Evolutionary conservation across 2,797 vertebrate species (phyloP), one percentile per base, ranked within the genome.

Genomic region (Oophaga sylvatica): DNA sequence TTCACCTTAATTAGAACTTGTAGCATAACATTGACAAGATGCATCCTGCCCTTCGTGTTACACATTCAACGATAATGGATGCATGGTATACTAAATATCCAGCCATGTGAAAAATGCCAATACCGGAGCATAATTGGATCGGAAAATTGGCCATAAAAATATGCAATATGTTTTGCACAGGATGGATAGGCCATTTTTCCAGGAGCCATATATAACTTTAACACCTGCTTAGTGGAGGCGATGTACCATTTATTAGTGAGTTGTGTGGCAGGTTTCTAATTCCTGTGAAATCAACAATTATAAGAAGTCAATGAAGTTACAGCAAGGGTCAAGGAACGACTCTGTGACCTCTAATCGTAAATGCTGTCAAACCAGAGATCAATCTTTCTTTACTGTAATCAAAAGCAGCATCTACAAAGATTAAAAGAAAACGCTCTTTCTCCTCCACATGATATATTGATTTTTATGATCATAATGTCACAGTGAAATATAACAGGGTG

Each of bases 381-480:
- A 59, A 88, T 88, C 87, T 85, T 65, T 68, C 87, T 88, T 76
- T 63, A 81, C 87, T 85, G 87, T 88, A 81, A 88, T 88, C 83
- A 88, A 85, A 88, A 76, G 59, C 77, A 85, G 78, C 87, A 85
- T 88, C 87, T 88, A 81, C 87, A 85, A 76, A 88, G 83, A 88
- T 88, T 88, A 88, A 77, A 88, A 88, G 87, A 85, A 88, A 85
- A 81, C 68, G 41, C 22, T 85, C 78, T 67, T 81, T 85, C 78
- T 81, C 87, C 81, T 85, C 87, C 80, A 19, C 13, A 65, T 81
- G 87, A 88, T 88, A 76, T 85, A 88, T 88, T 67, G 83, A 88
- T 88, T 81, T 88, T 63, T 88, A 88, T 88, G 87, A 88, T 85
- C 78, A 60, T 88, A 88, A 88, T 85, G 87, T 88, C 87, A 85